Evolutionary conservation across 2,888 invertebrate genomes (phyloP).

Genomic region (Ametastegia equiseti): DNA sequence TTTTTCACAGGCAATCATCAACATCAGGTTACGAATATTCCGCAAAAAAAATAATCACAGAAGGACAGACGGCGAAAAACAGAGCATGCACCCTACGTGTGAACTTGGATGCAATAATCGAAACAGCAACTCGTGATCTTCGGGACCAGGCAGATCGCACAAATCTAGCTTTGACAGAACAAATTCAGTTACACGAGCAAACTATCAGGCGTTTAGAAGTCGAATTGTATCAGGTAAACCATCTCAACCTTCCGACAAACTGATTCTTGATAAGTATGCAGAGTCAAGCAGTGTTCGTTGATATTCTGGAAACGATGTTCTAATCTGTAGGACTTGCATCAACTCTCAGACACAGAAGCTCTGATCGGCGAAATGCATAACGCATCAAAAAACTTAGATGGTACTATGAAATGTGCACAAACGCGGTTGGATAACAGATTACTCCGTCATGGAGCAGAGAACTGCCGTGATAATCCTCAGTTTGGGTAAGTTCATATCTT

Average conservation of each 20-base stretch:
- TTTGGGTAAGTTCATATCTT: constrained; percentile 77
- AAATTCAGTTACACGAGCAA: constrained; percentile 66
- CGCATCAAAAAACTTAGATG: constrained; percentile 86
- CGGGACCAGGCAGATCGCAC: constrained; percentile 77
- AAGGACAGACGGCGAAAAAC: constrained; percentile 76
- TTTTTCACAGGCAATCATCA: constrained; percentile 76
- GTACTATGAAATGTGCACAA: constrained; percentile 90
- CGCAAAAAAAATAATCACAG: constrained; percentile 76
- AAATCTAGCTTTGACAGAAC: constrained; percentile 76
- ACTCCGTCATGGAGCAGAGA: constrained; percentile 87
- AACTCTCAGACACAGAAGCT: constrained; percentile 86
- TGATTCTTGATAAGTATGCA: neutral
- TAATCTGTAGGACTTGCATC: constrained; percentile 71
- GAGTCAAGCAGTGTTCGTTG: neutral
- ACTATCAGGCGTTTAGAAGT: constrained; percentile 54
- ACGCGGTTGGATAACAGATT: constrained; percentile 88
- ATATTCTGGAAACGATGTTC: neutral
- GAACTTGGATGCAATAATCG: constrained; percentile 73
- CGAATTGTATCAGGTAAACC: constrained; percentile 53
- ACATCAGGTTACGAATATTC: constrained; percentile 78
- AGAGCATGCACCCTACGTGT: constrained; percentile 75
- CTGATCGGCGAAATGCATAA: constrained; percentile 83
- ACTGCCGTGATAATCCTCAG: constrained; percentile 88
- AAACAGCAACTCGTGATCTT: constrained; percentile 77
- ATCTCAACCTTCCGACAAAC: neutral